Percentiles rank a stretch among this genome's conserved stretches.
phyloP scores from a whole-genome alignment of 2,113 vertebrate genomes.

The Furnarius figulus region DNA sequence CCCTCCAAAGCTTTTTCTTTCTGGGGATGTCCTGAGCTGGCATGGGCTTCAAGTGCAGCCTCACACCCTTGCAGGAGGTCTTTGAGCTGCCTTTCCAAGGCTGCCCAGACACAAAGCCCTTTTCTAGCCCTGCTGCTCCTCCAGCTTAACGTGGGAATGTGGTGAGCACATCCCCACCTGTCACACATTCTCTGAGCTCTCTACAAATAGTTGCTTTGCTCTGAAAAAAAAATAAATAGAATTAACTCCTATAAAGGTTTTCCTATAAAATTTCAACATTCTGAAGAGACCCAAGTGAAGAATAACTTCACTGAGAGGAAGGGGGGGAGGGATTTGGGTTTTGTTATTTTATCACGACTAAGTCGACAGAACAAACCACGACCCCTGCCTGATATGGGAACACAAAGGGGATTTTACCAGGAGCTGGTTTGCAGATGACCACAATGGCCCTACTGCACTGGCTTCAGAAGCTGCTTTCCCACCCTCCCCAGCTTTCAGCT shows the following conservation, averaged over 20 bases:
- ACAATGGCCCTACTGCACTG: background rate
- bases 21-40: background rate
- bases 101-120: background rate
- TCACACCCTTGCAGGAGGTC: background rate
- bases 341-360: background rate
- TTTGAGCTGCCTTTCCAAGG: background rate
- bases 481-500: background rate
- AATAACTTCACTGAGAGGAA: background rate
- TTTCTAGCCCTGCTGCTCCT: background rate
- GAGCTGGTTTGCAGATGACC: background rate
- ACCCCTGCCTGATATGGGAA: background rate
- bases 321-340: background rate
- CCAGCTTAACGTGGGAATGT: background rate
- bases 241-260: background rate
- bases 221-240: background rate
- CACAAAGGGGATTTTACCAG: background rate
- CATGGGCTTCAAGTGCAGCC: fast-evolving
- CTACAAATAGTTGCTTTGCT: background rate
- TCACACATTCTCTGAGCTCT: background rate
- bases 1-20: background rate
- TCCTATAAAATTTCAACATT: background rate
- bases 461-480: background rate
- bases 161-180: fast-evolving
- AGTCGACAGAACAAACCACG: background rate
- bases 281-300: background rate